These are phyloP conservation scores for Anthopleura sola DNA, from an alignment of 64 coral and sea anemone species.

Conservation along the genomic window DNA sequence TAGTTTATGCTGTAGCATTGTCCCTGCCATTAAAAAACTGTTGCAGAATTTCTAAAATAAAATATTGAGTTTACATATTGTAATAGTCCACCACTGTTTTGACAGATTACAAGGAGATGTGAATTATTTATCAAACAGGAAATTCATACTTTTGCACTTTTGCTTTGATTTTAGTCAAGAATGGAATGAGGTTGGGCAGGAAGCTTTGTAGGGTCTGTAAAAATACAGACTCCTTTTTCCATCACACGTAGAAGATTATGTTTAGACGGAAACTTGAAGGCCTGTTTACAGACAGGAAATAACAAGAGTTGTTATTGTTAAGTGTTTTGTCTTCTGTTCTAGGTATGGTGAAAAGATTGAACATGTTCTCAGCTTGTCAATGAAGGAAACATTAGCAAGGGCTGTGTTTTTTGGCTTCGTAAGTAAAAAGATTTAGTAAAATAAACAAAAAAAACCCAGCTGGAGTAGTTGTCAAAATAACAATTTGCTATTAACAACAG, in stretches of 20 bases:
- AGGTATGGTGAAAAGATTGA: conserved; percentile 66
- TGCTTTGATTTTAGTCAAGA: neutral
- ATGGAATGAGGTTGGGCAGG: neutral
- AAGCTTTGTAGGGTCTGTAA: neutral
- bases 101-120: neutral
- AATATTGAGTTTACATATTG: too few species aligned
- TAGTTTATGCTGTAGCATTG: neutral
- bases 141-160: neutral
- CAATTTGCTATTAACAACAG: neutral
- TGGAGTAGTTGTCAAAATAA: neutral
- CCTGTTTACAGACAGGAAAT: neutral
- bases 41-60: too few species aligned
- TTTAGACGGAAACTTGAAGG: neutral
- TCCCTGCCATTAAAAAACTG: neutral
- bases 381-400: conserved; percentile 83
- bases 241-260: neutral
- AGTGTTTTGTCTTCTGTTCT: conserved; percentile 9
- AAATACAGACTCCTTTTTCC: neutral
- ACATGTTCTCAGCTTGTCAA: conserved; percentile 77
- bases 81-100: neutral
- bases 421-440: conserved; percentile 25
- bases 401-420: conserved; percentile 96
- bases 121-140: neutral
- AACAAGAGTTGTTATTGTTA: neutral
- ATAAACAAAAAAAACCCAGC: neutral